These are phyloP conservation scores for Charanyca ferruginea DNA, from an alignment of 2,888 invertebrate genomes.

Conservation along the genomic window DNA sequence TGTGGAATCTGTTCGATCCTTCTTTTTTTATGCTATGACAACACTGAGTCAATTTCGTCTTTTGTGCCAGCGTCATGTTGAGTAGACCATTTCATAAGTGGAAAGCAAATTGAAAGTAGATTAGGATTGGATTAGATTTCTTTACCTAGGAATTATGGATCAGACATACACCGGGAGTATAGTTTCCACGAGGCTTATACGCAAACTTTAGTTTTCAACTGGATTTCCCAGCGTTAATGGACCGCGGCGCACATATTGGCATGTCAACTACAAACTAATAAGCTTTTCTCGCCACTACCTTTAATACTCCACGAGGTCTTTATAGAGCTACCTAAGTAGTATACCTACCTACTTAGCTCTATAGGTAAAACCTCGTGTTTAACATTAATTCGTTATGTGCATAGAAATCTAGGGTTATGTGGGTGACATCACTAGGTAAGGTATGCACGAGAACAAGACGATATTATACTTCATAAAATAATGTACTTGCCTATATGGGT, in stretches of 20 bases:
- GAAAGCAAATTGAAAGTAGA: constrained; percentile 11
- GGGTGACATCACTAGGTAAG: background rate
- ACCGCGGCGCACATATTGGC: constrained; percentile 11
- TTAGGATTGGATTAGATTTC: too few relatives aligned
- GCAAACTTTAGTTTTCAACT: constrained; percentile 42
- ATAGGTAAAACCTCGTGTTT: constrained; percentile 16
- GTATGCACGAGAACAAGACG: background rate
- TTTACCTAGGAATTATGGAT: constrained; percentile 18
- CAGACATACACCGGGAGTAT: background rate
- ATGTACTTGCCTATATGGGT: background rate
- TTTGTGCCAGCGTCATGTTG: constrained; percentile 18
- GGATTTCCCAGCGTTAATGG: constrained; percentile 39
- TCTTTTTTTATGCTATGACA: constrained; percentile 25
- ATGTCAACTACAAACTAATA: constrained; percentile 30
- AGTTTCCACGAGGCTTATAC: constrained; percentile 23
- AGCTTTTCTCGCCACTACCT: constrained; percentile 13
- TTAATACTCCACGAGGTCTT: constrained; percentile 9
- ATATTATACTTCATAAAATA: background rate
- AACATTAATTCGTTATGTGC: constrained; percentile 24
- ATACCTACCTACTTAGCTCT: constrained; percentile 1
- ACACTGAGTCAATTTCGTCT: constrained; percentile 7
- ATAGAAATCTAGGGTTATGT: too few relatives aligned
- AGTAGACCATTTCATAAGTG: background rate
- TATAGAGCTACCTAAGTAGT: too few relatives aligned
- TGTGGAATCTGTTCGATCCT: constrained; percentile 21